Evolutionary conservation across 1,140 invertebrate genomes (phyloP), one percentile per base, ranked within the genome.

Genomic region (Brachionus calyciflorus): DNA sequence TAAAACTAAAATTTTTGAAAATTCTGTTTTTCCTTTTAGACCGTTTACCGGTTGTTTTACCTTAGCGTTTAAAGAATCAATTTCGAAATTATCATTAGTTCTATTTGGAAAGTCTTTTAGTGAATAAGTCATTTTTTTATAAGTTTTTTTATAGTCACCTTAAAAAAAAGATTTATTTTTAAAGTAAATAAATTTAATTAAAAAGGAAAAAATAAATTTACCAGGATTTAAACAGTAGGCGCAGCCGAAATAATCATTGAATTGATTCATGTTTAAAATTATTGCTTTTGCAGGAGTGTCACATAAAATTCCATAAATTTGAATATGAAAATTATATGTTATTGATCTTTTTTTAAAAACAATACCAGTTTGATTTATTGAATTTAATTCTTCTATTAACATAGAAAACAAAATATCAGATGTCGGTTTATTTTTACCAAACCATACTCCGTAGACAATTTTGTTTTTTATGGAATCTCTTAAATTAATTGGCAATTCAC

Each of bases 121-220:
- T 24, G 51, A 55, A 28, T 55, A 55, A 55, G 51, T 55, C 51
- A 55, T 55, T 55, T 55, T 55, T 55, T 55, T 55, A 55, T 55
- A 55, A 1, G 3, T 55, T 19, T 55, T 55, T 26, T 55, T 55
- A 28, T 26, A 55, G 26, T 55, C 51, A 26, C 51, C 51, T 55
- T 55, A 24, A 55, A 26, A n/a, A n/a, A n/a, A n/a, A n/a, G n/a
- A 40, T 40, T 40, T 55, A 9, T 55, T 55, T 24, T 19, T 14
- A 26, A 55, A 24, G 26, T 55, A 26, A 28, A 55, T 55, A 24
- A 49, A 49, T 19, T 55, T 19, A 26, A 26, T 26, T 24, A 9
- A 26, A 24, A 24, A 7, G 1, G 26, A 28, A 55, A 24, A 26
- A 26, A 26, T 26, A 3, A 55, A 28, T 26, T 26, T 55, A 49